Conservation (phyloP, 2,888 invertebrate species). For the Embidobia sp. region DNA sequence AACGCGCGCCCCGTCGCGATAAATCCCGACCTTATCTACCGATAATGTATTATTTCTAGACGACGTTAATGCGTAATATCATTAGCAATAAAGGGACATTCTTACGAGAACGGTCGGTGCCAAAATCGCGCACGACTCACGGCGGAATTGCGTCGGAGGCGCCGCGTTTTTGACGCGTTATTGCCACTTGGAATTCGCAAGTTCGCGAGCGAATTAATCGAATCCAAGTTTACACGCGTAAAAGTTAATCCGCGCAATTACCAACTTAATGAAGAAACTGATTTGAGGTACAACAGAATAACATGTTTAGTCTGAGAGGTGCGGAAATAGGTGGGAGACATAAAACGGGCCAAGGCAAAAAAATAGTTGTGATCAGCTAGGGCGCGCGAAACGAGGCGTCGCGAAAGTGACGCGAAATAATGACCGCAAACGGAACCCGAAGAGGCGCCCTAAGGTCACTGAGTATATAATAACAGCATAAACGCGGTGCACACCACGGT, state of each 20-base stretch:
- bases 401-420: conserved; percentile 9
- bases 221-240: conserved; percentile 41
- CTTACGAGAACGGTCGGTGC: no score
- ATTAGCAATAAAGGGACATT: conserved; percentile 50
- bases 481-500: conserved; percentile 43
- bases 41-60: conserved; percentile 48
- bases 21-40: conserved; percentile 44
- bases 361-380: no score
- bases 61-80: conserved; percentile 54
- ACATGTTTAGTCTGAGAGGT: conserved; percentile 13
- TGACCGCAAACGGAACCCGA: conserved; percentile 9
- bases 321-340: neutral
- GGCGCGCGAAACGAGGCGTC: no score
- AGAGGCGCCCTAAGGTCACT: conserved; percentile 4
- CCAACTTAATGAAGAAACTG: conserved; percentile 27
- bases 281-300: no score
- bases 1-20: conserved; percentile 26
- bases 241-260: conserved; percentile 37
- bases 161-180: neutral
- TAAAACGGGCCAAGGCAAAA: no score
- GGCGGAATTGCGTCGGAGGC: neutral
- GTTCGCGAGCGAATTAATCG: conserved; percentile 24
- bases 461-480: conserved; percentile 42
- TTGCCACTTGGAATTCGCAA: neutral
- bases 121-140: conserved; percentile 26